Percentiles rank a stretch among this genome's conserved stretches.
These are phyloP conservation scores for Umimayanthus chanpuru DNA, from an alignment of 92 coral and sea anemone species.

Conservation along the genomic window DNA sequence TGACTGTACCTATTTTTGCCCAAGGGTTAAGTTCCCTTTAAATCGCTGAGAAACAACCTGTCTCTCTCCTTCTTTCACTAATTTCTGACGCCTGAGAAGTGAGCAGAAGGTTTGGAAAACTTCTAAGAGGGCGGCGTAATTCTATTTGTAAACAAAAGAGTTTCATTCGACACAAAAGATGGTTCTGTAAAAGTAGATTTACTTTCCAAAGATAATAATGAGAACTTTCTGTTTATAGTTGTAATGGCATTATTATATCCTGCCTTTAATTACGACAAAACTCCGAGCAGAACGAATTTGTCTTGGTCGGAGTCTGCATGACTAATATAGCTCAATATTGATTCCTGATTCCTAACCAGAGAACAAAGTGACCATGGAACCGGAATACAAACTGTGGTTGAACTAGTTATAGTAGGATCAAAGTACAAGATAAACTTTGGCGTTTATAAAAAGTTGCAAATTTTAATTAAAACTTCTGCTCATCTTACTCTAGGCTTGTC, in stretches of 20 bases:
- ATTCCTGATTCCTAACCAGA: too few species aligned
- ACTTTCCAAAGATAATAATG: neutral
- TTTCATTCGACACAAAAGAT: neutral
- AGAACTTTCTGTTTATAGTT: too few species aligned
- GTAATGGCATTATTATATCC: too few species aligned
- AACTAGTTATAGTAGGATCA: too few species aligned
- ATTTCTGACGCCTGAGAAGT: neutral
- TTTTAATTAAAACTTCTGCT: neutral
- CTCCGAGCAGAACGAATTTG: too few species aligned
- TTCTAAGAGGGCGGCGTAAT: neutral
- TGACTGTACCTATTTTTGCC: neutral
- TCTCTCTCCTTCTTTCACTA: neutral
- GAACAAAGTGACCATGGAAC: neutral
- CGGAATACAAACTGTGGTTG: neutral
- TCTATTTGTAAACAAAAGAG: neutral
- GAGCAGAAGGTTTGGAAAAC: neutral
- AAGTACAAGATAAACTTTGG: neutral
- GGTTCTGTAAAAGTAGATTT: neutral
- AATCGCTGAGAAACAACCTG: neutral
- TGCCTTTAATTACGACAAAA: too few species aligned
- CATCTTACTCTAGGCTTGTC: neutral
- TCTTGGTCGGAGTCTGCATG: too few species aligned
- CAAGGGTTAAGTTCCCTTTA: neutral
- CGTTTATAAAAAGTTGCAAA: neutral
- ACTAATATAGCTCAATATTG: too few species aligned